Conservation (phyloP, 2,888 invertebrate genomes). For the Galerucella calmariensis region DNA sequence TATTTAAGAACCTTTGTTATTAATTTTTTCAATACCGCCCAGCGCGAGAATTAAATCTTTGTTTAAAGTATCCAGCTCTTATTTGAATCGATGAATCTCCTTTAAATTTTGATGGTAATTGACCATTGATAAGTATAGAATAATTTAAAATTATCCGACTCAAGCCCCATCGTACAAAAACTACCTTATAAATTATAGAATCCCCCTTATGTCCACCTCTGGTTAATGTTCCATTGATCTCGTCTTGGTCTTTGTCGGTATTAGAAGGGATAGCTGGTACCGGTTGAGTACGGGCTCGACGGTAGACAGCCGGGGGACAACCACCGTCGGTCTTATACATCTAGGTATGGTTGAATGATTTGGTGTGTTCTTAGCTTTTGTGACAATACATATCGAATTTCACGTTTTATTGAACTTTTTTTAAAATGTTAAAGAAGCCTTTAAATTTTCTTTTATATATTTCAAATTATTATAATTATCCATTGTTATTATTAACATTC, state of each 20-base stretch:
- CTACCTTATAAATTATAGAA: no score
- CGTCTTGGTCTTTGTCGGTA: conserved; percentile 46
- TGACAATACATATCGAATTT: conserved; percentile 3
- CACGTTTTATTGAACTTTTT: neutral
- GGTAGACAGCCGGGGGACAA: conserved; percentile 15
- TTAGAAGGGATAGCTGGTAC: conserved; percentile 34
- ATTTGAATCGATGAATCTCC: no score
- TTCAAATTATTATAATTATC: neutral
- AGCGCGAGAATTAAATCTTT: no score
- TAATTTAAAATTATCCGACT: no score
- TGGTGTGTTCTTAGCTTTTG: neutral
- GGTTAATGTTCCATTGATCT: conserved; percentile 42
- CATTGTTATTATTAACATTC: no score
- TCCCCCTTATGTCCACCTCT: neutral
- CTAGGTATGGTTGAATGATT: neutral
- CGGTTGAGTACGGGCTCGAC: conserved; percentile 19
- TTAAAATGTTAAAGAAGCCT: neutral
- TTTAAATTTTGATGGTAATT: no score
- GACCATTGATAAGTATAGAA: no score
- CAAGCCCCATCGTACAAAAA: no score
- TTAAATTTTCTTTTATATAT: neutral
- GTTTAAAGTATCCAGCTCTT: no score
- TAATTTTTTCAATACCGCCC: no score
- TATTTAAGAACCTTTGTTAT: no score
- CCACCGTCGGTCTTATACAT: conserved; percentile 4